Percentiles rank a stretch among this genome's conserved stretches.
Evolutionary conservation across 2,113 vertebrate species (phyloP).

Genomic region (Alces alces): DNA sequence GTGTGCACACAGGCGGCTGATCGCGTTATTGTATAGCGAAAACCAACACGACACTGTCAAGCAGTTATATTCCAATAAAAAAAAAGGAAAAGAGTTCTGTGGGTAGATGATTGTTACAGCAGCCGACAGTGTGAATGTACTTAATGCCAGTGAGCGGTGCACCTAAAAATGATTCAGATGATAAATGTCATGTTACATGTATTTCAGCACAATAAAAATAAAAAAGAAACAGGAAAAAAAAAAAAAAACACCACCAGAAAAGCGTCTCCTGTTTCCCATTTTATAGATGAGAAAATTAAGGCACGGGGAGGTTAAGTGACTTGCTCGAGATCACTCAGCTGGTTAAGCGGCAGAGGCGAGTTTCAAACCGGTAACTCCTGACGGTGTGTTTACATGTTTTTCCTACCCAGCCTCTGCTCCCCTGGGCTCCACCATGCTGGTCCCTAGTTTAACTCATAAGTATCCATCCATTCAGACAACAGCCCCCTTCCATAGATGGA

Average conservation of each 20-base stretch:
- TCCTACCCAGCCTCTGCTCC: not conserved
- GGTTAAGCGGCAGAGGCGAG: not conserved
- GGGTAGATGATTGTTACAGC: fast-evolving
- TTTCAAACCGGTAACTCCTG: not conserved
- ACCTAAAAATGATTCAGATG: not conserved
- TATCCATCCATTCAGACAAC: not conserved
- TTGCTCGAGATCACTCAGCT: not conserved
- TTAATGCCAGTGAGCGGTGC: fast-evolving
- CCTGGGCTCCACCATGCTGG: not conserved
- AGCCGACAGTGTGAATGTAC: fast-evolving
- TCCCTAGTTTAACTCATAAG: not conserved
- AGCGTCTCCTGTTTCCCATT: not conserved
- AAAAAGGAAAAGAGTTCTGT: not conserved
- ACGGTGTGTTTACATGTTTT: not conserved
- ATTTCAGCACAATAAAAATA: not conserved
- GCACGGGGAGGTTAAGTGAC: not conserved
- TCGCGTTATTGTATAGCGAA: not conserved
- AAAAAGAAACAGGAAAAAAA: not conserved
- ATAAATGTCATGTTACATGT: fast-evolving
- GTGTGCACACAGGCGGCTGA: not conserved
- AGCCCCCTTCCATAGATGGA: not conserved
- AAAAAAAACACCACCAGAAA: not conserved
- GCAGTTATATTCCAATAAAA: fast-evolving
- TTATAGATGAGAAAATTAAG: not conserved
- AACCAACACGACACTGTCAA: not conserved